Evolutionary conservation across 2,113 vertebrate genomes (phyloP).

Genomic region (Macaca nemestrina): DNA sequence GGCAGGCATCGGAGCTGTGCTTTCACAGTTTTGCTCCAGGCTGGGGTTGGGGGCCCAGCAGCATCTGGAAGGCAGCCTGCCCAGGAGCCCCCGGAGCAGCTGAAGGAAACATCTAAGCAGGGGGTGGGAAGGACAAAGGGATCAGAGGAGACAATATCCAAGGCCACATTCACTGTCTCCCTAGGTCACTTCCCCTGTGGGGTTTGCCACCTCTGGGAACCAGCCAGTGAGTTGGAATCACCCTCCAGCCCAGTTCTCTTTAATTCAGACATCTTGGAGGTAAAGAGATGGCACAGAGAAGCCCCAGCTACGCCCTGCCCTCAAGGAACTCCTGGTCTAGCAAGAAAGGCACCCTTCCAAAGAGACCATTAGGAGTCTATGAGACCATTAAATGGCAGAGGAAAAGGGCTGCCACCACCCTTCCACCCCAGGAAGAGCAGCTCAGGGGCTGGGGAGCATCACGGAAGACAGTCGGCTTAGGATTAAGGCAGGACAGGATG

Average conservation of each 20-base stretch:
- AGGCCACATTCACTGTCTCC: not conserved
- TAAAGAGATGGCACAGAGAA: not conserved
- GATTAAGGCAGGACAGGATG: not conserved
- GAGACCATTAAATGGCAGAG: not conserved
- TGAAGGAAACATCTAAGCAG: not conserved
- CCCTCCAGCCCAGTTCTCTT: not conserved
- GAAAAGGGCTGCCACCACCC: not conserved
- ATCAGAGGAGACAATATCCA: no score
- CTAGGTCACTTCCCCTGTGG: not conserved
- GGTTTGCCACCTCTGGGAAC: not conserved
- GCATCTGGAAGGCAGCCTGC: not conserved
- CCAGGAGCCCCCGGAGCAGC: not conserved
- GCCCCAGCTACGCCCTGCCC: not conserved
- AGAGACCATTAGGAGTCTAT: not conserved
- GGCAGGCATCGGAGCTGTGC: not conserved
- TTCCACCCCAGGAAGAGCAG: not conserved
- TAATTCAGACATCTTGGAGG: not conserved
- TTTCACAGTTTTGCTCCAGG: not conserved
- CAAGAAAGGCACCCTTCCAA: not conserved
- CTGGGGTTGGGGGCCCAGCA: not conserved
- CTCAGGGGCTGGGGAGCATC: not conserved
- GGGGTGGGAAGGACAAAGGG: not conserved
- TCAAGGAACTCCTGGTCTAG: not conserved
- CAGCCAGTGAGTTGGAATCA: not conserved
- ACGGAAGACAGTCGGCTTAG: not conserved